Evolutionary conservation across 2,113 vertebrate genomes (phyloP).

Genomic region (Haliaeetus leucogaster): DNA sequence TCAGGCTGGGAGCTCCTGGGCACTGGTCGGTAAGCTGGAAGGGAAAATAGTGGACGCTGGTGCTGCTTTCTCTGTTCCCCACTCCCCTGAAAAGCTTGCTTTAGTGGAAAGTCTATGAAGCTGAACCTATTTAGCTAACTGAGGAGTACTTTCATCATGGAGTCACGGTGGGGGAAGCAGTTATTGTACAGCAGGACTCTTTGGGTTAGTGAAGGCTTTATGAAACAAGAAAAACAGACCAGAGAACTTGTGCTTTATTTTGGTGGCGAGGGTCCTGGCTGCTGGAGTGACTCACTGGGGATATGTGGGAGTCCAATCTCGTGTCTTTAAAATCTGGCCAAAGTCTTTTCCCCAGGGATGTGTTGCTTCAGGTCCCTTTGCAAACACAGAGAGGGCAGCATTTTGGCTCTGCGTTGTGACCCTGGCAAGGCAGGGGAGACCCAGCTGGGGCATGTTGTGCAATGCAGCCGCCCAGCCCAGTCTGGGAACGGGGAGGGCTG

Average conservation of each 20-base stretch:
- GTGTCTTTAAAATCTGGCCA: neutral
- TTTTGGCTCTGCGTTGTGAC: rapidly evolving
- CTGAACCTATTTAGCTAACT: neutral
- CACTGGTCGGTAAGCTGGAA: neutral
- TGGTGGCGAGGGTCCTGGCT: neutral
- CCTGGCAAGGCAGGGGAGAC: neutral
- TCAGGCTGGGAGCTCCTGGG: neutral
- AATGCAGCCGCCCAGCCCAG: neutral
- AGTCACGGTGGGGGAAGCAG: neutral
- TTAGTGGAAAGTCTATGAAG: neutral
- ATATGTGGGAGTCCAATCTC: neutral
- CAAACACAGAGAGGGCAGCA: neutral
- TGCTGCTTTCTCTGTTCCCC: neutral
- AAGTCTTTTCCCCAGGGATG: neutral
- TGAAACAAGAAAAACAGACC: neutral
- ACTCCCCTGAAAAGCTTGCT: neutral
- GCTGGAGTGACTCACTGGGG: no score
- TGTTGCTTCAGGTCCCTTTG: neutral
- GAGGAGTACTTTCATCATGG: neutral
- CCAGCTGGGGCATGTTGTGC: neutral
- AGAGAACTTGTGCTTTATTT: neutral
- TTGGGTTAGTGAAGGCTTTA: neutral
- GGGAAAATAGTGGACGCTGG: rapidly evolving
- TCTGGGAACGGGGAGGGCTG: neutral
- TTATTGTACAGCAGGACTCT: neutral